Evolutionary conservation across 2,797 vertebrate species (phyloP), one percentile per base, ranked within the genome.

Genomic region (Calcarius lapponicus): DNA sequence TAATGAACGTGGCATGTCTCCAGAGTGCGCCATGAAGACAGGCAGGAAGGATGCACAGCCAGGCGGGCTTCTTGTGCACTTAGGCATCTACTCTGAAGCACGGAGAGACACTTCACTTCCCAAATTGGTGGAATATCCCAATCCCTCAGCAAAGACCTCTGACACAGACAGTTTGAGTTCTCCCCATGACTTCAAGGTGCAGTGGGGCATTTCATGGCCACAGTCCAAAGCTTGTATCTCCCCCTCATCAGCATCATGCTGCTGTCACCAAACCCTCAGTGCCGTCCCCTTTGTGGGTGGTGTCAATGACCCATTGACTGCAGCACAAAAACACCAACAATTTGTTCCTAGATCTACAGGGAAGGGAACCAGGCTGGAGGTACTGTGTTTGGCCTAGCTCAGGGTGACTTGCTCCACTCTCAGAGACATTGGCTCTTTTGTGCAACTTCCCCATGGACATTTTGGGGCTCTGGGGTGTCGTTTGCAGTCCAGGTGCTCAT

Each of bases 1-100:
- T 96, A 93, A 96, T 69, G 80, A 96, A 93, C 11, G 40, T 92
- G 65, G 67, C 81, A 17, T 25, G 0, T 95, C 81, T 94, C 90
- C 88, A 96, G 67, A 69, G 61, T 18, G 83, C 64, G 0, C 75
- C 90, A 87, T 61, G 71, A 73, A 69, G 69, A 80, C 60, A 91
- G 48, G 67, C 60, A 79, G 80, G 65, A 88, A 94, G 85, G 95
- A 87, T 86, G 61, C 80, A 47, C 66, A 83, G 50, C 19, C 34
- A 0, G 18, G 9, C 1, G 0, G 53, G 57, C 15, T 93, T 75
- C 60, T 89, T 2, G 2, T 11, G 6, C 34, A 7, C 29, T 61
- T 66, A 61, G 29, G 70, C 48, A 42, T 67, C 81, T 54, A 29
- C 12, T 43, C 28, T 31, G 32, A 93, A 81, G 29, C 51, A 48